phyloP scores from a whole-genome alignment of 2,113 vertebrate species.

The Tapirus terrestris region DNA sequence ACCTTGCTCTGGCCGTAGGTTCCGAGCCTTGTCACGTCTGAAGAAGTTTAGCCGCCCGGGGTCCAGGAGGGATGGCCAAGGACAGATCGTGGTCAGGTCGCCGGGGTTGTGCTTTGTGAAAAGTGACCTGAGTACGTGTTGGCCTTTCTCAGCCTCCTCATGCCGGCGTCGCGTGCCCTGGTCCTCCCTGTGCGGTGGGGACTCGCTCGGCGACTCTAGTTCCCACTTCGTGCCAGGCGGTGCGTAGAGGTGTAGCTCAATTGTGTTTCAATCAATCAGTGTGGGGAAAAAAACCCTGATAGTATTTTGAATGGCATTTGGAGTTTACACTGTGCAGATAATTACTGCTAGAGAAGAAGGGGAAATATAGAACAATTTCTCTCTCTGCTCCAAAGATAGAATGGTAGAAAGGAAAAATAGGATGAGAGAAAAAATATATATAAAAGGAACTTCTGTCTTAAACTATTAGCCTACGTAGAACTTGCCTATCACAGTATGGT shows the following conservation, averaged over 20 bases:
- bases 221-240: background rate
- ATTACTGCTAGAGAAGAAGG: background rate
- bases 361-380: background rate
- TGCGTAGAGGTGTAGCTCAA: background rate
- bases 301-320: background rate
- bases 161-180: rapidly evolving
- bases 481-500: background rate
- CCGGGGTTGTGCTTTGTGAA: background rate
- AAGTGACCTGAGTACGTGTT: rapidly evolving
- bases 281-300: background rate
- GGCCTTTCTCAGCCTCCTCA: background rate
- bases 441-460: background rate
- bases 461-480: rapidly evolving
- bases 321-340: background rate
- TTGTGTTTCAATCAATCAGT: background rate
- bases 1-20: background rate
- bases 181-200: too few species aligned
- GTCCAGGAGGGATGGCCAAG: background rate
- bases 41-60: background rate
- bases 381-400: background rate
- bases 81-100: background rate
- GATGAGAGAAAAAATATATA: background rate
- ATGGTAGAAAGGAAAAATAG: background rate
- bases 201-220: background rate
- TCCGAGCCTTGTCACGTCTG: background rate